These are phyloP conservation scores for Origma solitaria DNA, from an alignment of 2,113 vertebrate species.

Conservation along the genomic window DNA sequence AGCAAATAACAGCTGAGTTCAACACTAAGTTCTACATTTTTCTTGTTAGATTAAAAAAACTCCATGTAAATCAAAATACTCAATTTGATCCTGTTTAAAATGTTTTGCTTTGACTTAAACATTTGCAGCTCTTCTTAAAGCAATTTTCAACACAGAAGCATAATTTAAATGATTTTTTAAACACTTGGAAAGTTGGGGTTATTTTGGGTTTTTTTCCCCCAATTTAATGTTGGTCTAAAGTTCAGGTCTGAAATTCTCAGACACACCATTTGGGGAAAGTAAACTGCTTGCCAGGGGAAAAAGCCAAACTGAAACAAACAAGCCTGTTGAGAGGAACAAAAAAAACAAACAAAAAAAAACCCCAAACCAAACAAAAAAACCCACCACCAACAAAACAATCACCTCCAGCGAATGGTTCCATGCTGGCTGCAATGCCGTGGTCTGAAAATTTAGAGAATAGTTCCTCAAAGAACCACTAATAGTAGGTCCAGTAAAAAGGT, in stretches of 20 bases:
- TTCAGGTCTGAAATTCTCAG: not conserved
- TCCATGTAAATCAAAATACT: not conserved
- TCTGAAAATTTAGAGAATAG: not conserved
- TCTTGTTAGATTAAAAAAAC: not conserved
- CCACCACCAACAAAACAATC: not conserved
- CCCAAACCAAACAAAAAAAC: not conserved
- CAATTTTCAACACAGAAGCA: not conserved
- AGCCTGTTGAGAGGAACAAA: not conserved
- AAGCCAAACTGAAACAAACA: not conserved
- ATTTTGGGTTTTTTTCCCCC: rapidly evolving
- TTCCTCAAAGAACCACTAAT: not conserved
- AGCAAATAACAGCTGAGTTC: not conserved
- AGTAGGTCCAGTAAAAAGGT: not conserved
- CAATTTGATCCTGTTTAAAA: not conserved
- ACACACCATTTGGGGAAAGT: not conserved
- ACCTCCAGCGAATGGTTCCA: not conserved
- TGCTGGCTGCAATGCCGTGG: not conserved
- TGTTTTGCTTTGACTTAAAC: not conserved
- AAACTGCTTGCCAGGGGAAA: not conserved
- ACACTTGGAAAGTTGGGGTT: not conserved
- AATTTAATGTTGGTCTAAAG: not conserved
- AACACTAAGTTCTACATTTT: not conserved
- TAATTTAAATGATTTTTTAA: not conserved
- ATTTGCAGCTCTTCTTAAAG: not conserved
- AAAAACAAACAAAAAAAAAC: too few relatives aligned